Conservation (phyloP, 2,888 invertebrate genomes). For the Thecophora atra region DNA sequence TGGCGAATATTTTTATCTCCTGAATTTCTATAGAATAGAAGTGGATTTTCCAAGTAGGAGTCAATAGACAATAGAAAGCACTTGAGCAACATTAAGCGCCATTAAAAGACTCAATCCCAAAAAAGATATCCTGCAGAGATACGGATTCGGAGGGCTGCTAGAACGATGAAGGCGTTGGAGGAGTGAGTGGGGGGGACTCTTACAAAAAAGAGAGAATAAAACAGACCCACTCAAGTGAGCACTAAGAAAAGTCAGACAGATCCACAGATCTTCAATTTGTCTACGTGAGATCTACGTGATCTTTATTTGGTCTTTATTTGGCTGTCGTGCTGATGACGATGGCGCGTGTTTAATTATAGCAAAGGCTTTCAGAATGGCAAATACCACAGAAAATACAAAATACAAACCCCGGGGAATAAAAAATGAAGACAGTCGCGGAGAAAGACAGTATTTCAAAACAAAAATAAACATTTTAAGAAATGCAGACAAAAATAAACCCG, state of each 20-base stretch:
- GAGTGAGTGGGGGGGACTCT: too few species aligned
- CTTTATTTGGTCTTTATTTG: too few species aligned
- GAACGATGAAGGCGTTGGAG: neutral
- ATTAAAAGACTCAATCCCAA: constrained; percentile 1
- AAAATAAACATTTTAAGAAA: neutral
- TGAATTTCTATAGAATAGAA: too few species aligned
- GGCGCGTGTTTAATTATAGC: neutral
- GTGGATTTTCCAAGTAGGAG: constrained; percentile 21
- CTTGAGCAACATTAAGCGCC: neutral
- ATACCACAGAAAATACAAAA: neutral
- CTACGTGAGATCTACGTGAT: too few species aligned
- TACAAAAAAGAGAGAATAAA: too few species aligned
- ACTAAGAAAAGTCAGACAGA: neutral
- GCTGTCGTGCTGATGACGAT: neutral
- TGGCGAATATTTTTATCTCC: too few species aligned
- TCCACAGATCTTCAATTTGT: neutral
- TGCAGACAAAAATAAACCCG: too few species aligned
- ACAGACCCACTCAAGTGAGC: neutral
- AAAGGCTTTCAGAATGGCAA: neutral
- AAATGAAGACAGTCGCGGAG: neutral
- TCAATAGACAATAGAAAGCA: neutral
- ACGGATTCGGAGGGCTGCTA: neutral
- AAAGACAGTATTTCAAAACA: neutral
- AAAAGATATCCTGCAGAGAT: constrained; percentile 21
- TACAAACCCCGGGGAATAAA: neutral